A percentile compares a stretch with the other conserved stretches of the same genome.
Evolutionary conservation across 2,113 vertebrate species (phyloP).

Genomic region (Brevimyrus niger): DNA sequence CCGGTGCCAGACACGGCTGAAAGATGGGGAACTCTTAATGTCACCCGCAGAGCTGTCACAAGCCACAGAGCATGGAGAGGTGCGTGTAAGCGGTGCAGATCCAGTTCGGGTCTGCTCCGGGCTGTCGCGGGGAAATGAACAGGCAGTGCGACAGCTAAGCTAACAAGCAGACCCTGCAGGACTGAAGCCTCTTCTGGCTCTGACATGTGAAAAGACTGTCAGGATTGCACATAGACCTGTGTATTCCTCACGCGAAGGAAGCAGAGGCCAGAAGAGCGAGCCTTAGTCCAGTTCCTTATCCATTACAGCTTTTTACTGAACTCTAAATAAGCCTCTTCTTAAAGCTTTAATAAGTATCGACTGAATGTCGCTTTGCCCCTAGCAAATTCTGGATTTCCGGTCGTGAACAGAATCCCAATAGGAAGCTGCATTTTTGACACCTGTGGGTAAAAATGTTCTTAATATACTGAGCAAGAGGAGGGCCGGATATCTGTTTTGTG

Average conservation of each 20-base stretch:
- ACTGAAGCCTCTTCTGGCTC: neutral
- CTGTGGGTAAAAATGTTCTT: neutral
- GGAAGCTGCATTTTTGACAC: neutral
- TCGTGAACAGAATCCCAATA: neutral
- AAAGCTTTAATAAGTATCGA: neutral
- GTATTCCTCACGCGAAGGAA: neutral
- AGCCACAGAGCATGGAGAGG: neutral
- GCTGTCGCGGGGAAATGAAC: neutral
- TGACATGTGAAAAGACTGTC: neutral
- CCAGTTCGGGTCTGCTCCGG: neutral
- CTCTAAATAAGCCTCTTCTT: neutral
- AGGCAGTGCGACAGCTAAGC: neutral
- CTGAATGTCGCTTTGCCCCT: neutral
- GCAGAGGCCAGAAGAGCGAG: neutral
- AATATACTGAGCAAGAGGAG: neutral
- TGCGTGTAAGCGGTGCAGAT: too few relatives aligned
- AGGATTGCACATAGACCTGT: neutral
- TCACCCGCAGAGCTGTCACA: neutral
- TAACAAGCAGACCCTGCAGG: neutral
- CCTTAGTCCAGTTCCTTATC: neutral
- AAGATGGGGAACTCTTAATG: neutral
- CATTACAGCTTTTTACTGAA: neutral
- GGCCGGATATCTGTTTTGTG: neutral
- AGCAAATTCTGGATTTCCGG: neutral
- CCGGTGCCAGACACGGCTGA: too few relatives aligned